Conservation (phyloP, 1,140 invertebrate genomes). For the Camponotus vicinus region DNA sequence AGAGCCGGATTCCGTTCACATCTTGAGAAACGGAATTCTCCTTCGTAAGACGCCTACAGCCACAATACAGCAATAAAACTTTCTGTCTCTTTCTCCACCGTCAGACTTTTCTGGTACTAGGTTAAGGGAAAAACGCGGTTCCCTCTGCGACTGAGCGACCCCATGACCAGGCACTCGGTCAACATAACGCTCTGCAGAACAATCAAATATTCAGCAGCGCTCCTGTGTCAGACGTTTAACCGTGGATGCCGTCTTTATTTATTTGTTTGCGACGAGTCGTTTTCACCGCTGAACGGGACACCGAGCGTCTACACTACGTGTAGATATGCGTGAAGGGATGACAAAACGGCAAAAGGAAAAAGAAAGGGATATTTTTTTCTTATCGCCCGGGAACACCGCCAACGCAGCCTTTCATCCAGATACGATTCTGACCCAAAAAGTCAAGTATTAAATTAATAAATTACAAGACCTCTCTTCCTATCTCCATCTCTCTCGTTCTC, state of each 20-base stretch:
- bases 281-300: slow-evolving; percentile 19
- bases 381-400: slow-evolving; percentile 79
- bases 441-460: slow-evolving; percentile 85
- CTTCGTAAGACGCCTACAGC: background rate
- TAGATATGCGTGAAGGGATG: slow-evolving; percentile 45
- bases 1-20: background rate
- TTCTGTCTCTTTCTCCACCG: background rate
- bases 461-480: slow-evolving; percentile 74
- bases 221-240: slow-evolving; percentile 50
- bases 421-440: slow-evolving; percentile 84
- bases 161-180: slow-evolving; percentile 63
- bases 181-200: slow-evolving; percentile 60
- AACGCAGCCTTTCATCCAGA: slow-evolving; percentile 74
- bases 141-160: slow-evolving; percentile 40
- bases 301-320: slow-evolving; percentile 58
- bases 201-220: slow-evolving; percentile 73
- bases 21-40: slow-evolving; percentile 2
- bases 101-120: slow-evolving; percentile 58
- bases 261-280: slow-evolving; percentile 76
- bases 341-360: slow-evolving; percentile 46
- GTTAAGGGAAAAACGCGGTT: slow-evolving; percentile 57
- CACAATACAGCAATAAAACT: slow-evolving; percentile 61
- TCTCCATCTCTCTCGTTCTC: slow-evolving; percentile 40
- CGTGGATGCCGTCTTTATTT: slow-evolving; percentile 74
- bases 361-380: slow-evolving; percentile 72